Percentiles rank a stretch among this genome's conserved stretches.
Evolutionary conservation across 2,797 vertebrate genomes (phyloP).

Genomic region (Micromesistius poutassou): DNA sequence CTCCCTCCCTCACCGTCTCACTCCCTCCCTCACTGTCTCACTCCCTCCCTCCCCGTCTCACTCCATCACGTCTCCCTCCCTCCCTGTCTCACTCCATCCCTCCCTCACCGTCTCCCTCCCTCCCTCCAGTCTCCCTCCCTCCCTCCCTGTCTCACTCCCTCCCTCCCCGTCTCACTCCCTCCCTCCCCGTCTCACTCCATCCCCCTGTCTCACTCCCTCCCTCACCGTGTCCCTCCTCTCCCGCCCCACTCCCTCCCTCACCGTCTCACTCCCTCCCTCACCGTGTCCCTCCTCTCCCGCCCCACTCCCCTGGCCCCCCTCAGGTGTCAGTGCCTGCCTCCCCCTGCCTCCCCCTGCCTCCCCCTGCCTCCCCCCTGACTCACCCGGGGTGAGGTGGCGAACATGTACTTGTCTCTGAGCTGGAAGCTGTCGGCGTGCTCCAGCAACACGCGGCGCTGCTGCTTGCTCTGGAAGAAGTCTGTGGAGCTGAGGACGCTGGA

Average conservation of each 20-base stretch:
- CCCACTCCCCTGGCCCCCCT: neutral
- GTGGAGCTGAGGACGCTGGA: conserved; percentile 90
- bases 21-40: neutral
- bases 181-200: neutral
- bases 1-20: neutral
- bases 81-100: neutral
- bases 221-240: neutral
- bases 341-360: neutral
- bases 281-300: too few species aligned
- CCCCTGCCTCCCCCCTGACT: conserved; percentile 42
- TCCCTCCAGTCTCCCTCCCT: neutral
- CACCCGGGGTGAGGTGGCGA: conserved; percentile 90
- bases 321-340: neutral
- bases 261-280: too few species aligned
- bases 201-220: neutral
- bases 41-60: neutral
- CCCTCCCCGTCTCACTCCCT: neutral
- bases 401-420: conserved; percentile 95
- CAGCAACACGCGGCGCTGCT: conserved; percentile 84
- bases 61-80: too few species aligned
- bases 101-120: conserved; percentile 82
- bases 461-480: conserved; percentile 92
- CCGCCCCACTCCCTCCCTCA: too few species aligned
- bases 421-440: conserved; percentile 92
- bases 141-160: neutral